These are phyloP conservation scores for Heliconius ethilla DNA, from an alignment of 2,888 invertebrate genomes.

Conservation along the genomic window DNA sequence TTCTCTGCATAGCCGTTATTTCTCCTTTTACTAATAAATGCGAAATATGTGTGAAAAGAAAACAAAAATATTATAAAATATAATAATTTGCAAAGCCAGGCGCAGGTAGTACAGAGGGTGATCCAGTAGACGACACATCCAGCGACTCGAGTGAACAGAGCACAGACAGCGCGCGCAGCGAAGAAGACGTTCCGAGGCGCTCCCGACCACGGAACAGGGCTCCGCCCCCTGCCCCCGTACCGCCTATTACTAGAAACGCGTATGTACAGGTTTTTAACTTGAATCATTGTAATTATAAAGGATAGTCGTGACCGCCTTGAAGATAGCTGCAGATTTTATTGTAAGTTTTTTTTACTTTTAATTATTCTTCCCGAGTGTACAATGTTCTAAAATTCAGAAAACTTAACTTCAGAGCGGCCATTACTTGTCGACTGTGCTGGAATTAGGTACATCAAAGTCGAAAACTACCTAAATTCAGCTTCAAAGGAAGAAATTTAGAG, in stretches of 20 bases:
- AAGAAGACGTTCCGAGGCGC: conserved; percentile 61
- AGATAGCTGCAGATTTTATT: too few species aligned
- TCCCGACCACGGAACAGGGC: conserved; percentile 42
- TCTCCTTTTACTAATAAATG: neutral
- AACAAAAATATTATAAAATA: neutral
- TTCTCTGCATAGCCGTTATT: too few species aligned
- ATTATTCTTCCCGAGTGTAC: too few species aligned
- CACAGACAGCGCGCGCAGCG: conserved; percentile 65
- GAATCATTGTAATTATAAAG: neutral
- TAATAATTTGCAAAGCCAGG: conserved; percentile 69
- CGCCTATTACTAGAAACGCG: conserved; percentile 42
- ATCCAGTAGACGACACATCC: conserved; percentile 50
- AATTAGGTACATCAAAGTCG: too few species aligned
- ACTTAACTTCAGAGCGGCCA: too few species aligned
- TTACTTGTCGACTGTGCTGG: too few species aligned
- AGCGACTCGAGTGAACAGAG: conserved; percentile 68
- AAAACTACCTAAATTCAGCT: too few species aligned
- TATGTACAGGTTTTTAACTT: conserved; percentile 22
- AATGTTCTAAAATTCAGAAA: too few species aligned
- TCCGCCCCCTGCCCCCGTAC: conserved; percentile 44
- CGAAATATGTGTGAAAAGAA: too few species aligned
- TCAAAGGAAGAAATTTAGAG: too few species aligned
- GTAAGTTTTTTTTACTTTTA: too few species aligned
- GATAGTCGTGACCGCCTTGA: too few species aligned
- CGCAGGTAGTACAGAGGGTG: conserved; percentile 55